Percentiles rank a stretch among this genome's conserved stretches.
These are phyloP conservation scores for Styela clava DNA, from an alignment of 23 tunicate species.

Conservation along the genomic window DNA sequence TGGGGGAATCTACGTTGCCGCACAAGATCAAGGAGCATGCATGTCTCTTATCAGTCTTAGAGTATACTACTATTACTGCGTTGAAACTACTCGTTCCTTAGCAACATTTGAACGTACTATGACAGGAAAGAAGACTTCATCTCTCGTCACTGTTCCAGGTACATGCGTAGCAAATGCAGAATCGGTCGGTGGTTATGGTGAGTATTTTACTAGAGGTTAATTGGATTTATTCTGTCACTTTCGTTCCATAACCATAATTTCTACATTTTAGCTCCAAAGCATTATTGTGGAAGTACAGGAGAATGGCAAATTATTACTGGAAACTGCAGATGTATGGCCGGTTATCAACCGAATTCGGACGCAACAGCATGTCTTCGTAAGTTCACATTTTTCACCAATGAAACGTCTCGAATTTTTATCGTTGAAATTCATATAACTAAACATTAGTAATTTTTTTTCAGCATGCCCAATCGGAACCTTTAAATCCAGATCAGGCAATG, in stretches of 20 bases:
- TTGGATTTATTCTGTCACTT: not conserved
- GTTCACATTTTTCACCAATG: too few species aligned
- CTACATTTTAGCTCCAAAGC: slow-evolving; percentile 26
- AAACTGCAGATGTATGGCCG: slow-evolving; percentile 46
- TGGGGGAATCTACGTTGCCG: slow-evolving; percentile 77
- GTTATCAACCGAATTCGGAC: slow-evolving; percentile 27
- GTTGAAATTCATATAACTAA: too few species aligned
- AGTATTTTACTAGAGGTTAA: not conserved
- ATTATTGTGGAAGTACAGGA: slow-evolving; percentile 80
- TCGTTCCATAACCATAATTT: not conserved
- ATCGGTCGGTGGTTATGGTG: slow-evolving; percentile 23
- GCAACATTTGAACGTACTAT: slow-evolving; percentile 57
- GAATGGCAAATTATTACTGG: slow-evolving; percentile 76
- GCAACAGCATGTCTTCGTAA: slow-evolving; percentile 46
- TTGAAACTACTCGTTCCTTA: slow-evolving; percentile 31
- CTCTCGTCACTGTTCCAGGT: slow-evolving; percentile 56
- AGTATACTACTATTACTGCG: slow-evolving; percentile 76
- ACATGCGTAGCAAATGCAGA: slow-evolving; percentile 56
- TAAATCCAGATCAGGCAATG: slow-evolving; percentile 32
- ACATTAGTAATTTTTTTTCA: slow-evolving; percentile 50
- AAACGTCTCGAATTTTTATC: too few species aligned
- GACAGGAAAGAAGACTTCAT: slow-evolving; percentile 51
- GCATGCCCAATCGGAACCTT: slow-evolving; percentile 70
- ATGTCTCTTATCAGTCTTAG: slow-evolving; percentile 68
- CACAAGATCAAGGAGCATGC: slow-evolving; percentile 93